Evolutionary conservation across 2,888 invertebrate genomes (phyloP).

Genomic region (Plagodis dolabraria): DNA sequence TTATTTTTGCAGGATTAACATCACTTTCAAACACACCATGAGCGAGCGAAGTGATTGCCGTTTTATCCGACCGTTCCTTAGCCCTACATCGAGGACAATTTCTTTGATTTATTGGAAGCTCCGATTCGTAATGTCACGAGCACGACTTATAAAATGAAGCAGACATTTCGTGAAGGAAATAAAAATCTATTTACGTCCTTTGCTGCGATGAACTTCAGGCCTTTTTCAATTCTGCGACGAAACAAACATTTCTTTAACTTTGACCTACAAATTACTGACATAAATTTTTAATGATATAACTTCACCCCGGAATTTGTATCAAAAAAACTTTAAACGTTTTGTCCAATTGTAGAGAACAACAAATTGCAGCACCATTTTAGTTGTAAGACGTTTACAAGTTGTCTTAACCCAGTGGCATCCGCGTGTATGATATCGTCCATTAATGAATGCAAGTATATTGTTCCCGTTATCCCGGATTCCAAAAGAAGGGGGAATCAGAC

Average conservation of each 20-base stretch:
- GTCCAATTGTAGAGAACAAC: no score
- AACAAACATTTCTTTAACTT: not conserved
- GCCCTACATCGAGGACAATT: slow-evolving; percentile 7
- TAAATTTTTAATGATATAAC: no score
- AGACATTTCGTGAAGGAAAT: slow-evolving; percentile 13
- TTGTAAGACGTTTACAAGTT: no score
- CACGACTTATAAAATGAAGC: slow-evolving; percentile 8
- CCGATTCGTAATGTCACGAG: slow-evolving; percentile 9
- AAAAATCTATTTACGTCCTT: slow-evolving; percentile 15
- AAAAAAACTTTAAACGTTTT: no score
- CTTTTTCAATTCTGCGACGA: slow-evolving; percentile 2
- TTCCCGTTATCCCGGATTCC: no score
- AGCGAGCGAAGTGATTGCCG: slow-evolving; percentile 21
- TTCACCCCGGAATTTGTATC: no score
- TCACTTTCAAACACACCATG: slow-evolving; percentile 13
- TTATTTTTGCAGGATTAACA: slow-evolving; percentile 18
- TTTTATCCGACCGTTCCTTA: slow-evolving; percentile 20
- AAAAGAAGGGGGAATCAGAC: no score
- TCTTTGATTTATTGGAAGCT: slow-evolving; percentile 24
- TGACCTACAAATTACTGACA: no score
- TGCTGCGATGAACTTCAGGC: slow-evolving; percentile 11
- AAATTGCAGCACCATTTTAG: no score
- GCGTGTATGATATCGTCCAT: no score
- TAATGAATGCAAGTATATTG: no score
- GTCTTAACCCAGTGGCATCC: no score